phyloP scores from a whole-genome alignment of 2,797 vertebrate species.

The Sphenodon punctatus region DNA sequence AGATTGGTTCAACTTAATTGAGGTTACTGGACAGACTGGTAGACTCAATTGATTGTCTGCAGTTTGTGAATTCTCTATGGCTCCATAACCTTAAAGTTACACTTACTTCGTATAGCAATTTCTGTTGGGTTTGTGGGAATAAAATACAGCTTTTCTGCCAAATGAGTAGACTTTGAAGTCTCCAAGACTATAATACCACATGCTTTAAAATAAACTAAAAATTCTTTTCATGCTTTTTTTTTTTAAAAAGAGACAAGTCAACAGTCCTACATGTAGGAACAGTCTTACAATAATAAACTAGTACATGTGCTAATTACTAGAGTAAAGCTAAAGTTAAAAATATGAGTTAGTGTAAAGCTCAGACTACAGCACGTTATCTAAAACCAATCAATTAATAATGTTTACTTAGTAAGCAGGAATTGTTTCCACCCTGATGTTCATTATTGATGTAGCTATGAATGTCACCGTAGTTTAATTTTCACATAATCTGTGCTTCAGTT shows the following conservation, averaged over 20 bases:
- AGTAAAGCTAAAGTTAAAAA: not conserved
- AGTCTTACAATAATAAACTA: rapidly evolving
- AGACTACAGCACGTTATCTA: not conserved
- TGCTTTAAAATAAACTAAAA: not conserved
- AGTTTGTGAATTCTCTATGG: no score
- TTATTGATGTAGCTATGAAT: not conserved
- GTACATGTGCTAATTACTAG: no score
- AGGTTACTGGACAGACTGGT: not conserved
- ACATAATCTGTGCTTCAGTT: no score
- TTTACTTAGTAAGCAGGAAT: not conserved
- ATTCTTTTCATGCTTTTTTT: not conserved
- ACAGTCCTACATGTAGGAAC: not conserved
- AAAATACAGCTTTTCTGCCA: not conserved
- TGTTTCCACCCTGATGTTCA: no score
- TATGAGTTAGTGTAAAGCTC: not conserved
- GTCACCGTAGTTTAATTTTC: not conserved
- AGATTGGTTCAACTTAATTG: not conserved
- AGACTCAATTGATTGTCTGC: no score
- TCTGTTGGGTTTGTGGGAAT: not conserved
- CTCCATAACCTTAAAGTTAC: not conserved
- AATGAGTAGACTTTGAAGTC: not conserved
- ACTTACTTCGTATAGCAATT: not conserved
- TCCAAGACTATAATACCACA: not conserved
- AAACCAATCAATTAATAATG: not conserved
- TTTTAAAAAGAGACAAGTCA: not conserved